Base-by-base conservation (phyloP, 2,113 vertebrate genomes). In the Rhinoderma darwinii region DNA sequence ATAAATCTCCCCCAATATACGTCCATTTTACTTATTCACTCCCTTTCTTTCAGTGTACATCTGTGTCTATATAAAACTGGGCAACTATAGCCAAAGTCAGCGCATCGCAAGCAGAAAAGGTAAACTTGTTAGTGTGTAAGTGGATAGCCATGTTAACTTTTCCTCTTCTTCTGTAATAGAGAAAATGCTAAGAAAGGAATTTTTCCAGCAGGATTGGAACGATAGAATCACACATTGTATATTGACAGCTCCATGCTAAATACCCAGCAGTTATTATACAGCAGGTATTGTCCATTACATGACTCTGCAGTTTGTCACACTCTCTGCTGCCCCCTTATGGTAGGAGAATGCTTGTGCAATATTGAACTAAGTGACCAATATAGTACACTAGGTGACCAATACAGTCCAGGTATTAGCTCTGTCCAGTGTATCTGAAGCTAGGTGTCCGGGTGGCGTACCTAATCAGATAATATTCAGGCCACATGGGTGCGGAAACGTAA, bases 241-340 rank as follows among this genome's bases (percentile, higher is more conserved):
- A n/a, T 25, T 74, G 72, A 11, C 8, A 74, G 25, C 22, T 75
- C 39, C 5, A 1, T 75, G 43, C 73, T 50, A 76, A 47, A 17
- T 30, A 30, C 20, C 68, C 41, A 47, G 12, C 73, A 35, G 39
- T 37, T 22, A 32, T 30, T 68, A 1, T 18, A 35, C 32, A 47
- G 66, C 73, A 30, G 4, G 8, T n/a, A 27, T 27, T 27, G 12
- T 47, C 14, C 30, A 1, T 30, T 75, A 8, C n/a, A 17, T 30
- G n/a, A 47, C 73, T 30, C 20, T 61, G n/a, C 59, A 61, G 59
- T 27, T 27, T 70, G 14, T 20, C 61, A 8, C 32, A 70, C 32
- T 37, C 66, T 70, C 15, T 70, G 32, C 66, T 70, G 66, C 35
- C 66, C 30, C 66, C 66, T 70, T 70, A 37, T 70, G 66, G 66